Base-by-base conservation (phyloP, 2,113 vertebrate genomes). In the Antidorcas marsupialis region DNA sequence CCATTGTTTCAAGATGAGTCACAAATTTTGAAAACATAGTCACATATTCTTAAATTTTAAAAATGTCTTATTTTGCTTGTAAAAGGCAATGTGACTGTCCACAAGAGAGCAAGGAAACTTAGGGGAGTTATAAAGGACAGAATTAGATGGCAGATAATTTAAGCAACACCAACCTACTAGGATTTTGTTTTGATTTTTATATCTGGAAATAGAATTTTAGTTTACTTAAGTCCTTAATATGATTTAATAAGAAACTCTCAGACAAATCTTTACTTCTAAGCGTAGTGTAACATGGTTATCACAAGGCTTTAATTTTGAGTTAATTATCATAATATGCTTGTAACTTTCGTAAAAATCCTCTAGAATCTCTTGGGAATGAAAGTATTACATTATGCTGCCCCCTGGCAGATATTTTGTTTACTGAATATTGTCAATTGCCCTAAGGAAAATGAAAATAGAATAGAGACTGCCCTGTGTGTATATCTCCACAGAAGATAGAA, bases 301-400 rank as follows among this genome's bases (percentile, higher is more conserved):
- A 47, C 6, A 14, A 95, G 30, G 83, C 39, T 97, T 93, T 94
- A 83, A 81, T 98, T 97, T 96, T 50, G 50, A 90, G 86, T 98
- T 98, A 95, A 96, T 97, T 89, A 83, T 95, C 78, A 50, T 91
- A 93, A 89, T 71, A 96, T 50, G 85, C 79, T 17, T 82, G 62
- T 64, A 79, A 33, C 43, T 79, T 93, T 91, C 30, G 43, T 86
- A 62, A 81, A 71, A 95, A 59, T 7, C 25, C 2, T 53, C 71
- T 39, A 33, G 45, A 93, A 45, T 97, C 97, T 90, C 94, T 23
- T 78, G 95, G 94, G 95, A 90, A 91, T 67, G 87, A 87, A 97
- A 97, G 47, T 43, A 93, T 97, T 98, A 94, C 89, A 84, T 97
- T 94, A 25, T 97, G 96, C 98, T 98, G 98, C 95, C 97, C 98